Conservation (phyloP, 2,797 vertebrate species). For the Emys orbicularis region DNA sequence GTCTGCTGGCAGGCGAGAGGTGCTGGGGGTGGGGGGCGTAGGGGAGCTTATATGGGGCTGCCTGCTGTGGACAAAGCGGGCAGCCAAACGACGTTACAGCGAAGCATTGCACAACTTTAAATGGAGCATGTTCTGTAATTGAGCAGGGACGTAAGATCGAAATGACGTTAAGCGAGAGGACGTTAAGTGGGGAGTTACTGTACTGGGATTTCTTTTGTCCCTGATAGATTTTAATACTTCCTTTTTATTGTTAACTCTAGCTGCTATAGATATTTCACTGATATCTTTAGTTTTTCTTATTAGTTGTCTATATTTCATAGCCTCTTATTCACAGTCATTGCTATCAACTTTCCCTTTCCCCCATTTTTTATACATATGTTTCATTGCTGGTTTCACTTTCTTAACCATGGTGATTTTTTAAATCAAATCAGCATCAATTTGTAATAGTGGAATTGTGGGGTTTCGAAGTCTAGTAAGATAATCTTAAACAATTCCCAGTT, state of each 20-base stretch:
- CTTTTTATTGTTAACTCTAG: background rate
- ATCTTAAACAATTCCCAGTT: background rate
- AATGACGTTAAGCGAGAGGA: too few relatives aligned
- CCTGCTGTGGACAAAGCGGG: too few relatives aligned
- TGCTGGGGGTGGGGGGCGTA: too few relatives aligned
- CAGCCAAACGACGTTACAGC: too few relatives aligned
- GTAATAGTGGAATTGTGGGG: background rate
- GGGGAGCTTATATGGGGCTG: too few relatives aligned
- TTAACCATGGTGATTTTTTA: background rate
- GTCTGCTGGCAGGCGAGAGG: too few relatives aligned
- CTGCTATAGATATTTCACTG: background rate
- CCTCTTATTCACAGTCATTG: background rate
- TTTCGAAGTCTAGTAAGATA: too few relatives aligned
- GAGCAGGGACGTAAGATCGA: too few relatives aligned
- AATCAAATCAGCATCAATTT: background rate
- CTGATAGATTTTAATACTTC: background rate
- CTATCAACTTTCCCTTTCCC: background rate
- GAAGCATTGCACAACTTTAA: too few relatives aligned
- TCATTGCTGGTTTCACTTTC: background rate
- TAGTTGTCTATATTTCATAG: background rate
- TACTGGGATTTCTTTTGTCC: background rate
- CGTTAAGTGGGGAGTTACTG: too few relatives aligned
- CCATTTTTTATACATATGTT: background rate
- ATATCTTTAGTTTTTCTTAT: background rate
- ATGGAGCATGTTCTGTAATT: too few relatives aligned